These are phyloP conservation scores for Thalassarche chlororhynchos DNA, from an alignment of 2,113 vertebrate genomes.

Conservation along the genomic window DNA sequence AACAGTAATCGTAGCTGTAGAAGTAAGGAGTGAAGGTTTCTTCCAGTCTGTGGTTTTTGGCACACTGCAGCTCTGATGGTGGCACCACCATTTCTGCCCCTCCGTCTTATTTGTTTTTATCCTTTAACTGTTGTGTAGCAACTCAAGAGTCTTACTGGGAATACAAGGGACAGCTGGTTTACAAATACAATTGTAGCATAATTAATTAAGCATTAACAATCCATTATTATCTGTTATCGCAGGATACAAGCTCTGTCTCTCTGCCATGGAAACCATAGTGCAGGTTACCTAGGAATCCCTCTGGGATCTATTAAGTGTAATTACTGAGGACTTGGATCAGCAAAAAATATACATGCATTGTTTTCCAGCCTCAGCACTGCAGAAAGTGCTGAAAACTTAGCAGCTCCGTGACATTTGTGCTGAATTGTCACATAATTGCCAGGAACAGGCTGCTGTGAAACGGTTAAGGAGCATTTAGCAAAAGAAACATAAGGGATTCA, in stretches of 20 bases:
- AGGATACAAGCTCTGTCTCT: neutral
- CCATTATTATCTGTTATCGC: conserved; percentile 37
- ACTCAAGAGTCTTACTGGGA: neutral
- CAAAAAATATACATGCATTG: neutral
- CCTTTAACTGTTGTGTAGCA: conserved; percentile 7
- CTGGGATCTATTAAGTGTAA: conserved; percentile 60
- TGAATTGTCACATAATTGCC: neutral
- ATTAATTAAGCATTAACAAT: conserved; percentile 53
- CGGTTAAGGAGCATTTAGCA: conserved; percentile 22
- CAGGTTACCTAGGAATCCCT: conserved; percentile 62
- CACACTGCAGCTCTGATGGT: neutral
- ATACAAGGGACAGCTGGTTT: conserved; percentile 36
- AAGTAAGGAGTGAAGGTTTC: neutral
- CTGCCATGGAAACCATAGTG: conserved; percentile 64
- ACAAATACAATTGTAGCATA: conserved; percentile 18
- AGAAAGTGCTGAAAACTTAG: conserved; percentile 39
- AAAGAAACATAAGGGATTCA: neutral
- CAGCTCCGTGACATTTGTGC: neutral
- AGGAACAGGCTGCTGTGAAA: neutral
- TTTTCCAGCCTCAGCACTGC: conserved; percentile 53
- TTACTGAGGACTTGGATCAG: conserved; percentile 55
- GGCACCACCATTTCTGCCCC: neutral
- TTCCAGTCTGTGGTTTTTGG: neutral
- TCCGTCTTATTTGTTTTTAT: neutral
- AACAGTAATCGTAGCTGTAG: rapidly evolving